Conservation (phyloP, 2,797 vertebrate genomes). For the Rhabdomys pumilio region DNA sequence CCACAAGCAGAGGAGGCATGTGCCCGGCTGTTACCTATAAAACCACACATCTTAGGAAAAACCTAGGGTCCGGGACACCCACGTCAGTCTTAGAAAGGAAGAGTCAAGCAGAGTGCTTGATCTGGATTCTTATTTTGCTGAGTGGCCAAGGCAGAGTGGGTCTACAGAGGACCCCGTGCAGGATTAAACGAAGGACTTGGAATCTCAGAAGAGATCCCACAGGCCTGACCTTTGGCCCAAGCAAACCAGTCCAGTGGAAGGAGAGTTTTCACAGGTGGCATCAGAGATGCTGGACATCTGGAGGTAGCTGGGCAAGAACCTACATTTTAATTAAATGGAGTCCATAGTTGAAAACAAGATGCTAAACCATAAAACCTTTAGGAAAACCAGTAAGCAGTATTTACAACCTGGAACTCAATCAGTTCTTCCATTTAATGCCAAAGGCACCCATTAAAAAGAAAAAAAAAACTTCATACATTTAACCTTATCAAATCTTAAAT, state of each 20-base stretch:
- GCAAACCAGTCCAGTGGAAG: too few relatives aligned
- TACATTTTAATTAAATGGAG: neutral
- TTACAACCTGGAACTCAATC: neutral
- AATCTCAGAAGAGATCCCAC: neutral
- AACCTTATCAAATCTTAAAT: neutral
- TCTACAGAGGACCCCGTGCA: neutral
- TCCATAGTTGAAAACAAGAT: neutral
- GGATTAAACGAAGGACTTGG: neutral
- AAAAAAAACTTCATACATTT: neutral
- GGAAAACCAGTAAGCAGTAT: neutral
- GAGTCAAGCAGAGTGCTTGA: neutral
- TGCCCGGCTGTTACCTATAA: neutral
- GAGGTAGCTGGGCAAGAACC: neutral
- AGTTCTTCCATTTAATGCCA: neutral
- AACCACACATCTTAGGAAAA: neutral
- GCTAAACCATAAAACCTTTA: neutral
- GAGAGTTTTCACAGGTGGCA: neutral
- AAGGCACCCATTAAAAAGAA: neutral
- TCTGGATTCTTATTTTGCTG: neutral
- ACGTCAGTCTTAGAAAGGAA: neutral
- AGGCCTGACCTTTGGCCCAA: neutral
- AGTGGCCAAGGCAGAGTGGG: neutral
- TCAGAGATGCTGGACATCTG: neutral
- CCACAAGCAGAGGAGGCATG: too few relatives aligned
- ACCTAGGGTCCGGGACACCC: neutral